Evolutionary conservation across 2,797 vertebrate genomes (phyloP).

Genomic region (Pseudomugil gertrudae): DNA sequence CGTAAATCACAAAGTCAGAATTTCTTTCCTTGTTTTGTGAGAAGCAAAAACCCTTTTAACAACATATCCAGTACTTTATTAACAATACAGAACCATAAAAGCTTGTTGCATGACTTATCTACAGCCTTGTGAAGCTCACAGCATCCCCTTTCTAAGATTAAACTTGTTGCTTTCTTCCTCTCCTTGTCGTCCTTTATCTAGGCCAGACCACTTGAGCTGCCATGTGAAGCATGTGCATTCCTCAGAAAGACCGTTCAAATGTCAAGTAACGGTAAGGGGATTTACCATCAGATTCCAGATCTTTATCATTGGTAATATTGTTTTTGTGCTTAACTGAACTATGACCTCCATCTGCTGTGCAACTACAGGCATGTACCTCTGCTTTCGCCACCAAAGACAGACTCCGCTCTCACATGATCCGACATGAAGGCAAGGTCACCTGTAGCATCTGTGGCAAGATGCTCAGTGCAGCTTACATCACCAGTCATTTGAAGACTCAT

Average conservation of each 20-base stretch:
- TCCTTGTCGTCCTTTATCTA: slow-evolving; percentile 60
- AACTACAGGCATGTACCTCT: slow-evolving; percentile 93
- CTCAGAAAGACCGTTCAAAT: slow-evolving; percentile 99
- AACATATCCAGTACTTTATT: not conserved
- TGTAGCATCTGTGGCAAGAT: slow-evolving; percentile 99
- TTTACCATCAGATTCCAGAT: not conserved
- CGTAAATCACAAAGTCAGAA: not conserved
- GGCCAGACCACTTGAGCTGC: slow-evolving; percentile 99
- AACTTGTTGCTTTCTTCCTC: slow-evolving; percentile 27
- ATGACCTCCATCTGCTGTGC: slow-evolving; percentile 22
- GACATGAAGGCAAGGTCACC: slow-evolving; percentile 98
- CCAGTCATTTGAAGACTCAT: slow-evolving; percentile 99
- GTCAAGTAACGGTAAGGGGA: slow-evolving; percentile 95
- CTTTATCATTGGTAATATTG: not conserved
- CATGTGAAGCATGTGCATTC: slow-evolving; percentile 99
- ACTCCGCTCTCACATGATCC: slow-evolving; percentile 98
- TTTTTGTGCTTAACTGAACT: slow-evolving; percentile 21
- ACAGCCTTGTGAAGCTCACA: not conserved
- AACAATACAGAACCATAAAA: not conserved
- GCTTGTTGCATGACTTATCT: not conserved
- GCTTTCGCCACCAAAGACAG: slow-evolving; percentile 99
- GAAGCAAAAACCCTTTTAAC: not conserved
- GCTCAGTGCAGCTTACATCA: slow-evolving; percentile 98
- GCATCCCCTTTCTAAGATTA: slow-evolving; percentile 7
- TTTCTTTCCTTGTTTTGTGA: not conserved